A percentile compares a stretch with the other conserved stretches of the same genome.
Conservation (phyloP, 1,140 invertebrate species). For the Leptonema lineaticorne region DNA sequence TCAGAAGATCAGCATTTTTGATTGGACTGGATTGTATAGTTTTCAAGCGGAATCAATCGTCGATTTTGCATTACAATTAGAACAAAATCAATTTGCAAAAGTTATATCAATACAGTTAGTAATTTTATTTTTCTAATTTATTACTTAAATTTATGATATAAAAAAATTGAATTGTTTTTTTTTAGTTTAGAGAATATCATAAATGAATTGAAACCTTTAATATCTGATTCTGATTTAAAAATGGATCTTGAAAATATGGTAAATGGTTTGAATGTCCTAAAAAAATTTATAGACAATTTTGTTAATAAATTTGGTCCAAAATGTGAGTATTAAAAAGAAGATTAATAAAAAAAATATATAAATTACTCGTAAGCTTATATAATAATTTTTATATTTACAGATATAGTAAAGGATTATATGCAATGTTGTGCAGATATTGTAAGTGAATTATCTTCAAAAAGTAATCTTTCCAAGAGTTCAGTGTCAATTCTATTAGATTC, state of each 20-base stretch:
- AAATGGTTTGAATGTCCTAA: conserved; percentile 43
- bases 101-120: conserved; percentile 39
- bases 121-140: too few species aligned
- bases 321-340: conserved; percentile 38
- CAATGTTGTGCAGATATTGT: too few species aligned
- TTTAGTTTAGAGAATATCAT: conserved; percentile 47
- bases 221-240: conserved; percentile 46
- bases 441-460: too few species aligned
- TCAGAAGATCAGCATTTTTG: conserved; percentile 43
- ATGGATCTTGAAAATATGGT: conserved; percentile 44
- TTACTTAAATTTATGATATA: background rate
- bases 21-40: conserved; percentile 42
- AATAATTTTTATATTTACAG: conserved; percentile 18
- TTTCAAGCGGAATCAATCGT: conserved; percentile 44
- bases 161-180: conserved; percentile 1
- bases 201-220: conserved; percentile 49
- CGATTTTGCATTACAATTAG: conserved; percentile 45
- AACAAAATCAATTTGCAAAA: too few species aligned
- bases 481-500: conserved; percentile 44
- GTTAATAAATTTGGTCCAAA: conserved; percentile 45
- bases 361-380: background rate
- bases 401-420: too few species aligned
- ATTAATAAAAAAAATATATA: background rate
- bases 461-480: conserved; percentile 34
- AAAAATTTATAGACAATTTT: conserved; percentile 45